phyloP scores from a whole-genome alignment of 2,888 invertebrate genomes.

The Chymomyza caudatula region DNA sequence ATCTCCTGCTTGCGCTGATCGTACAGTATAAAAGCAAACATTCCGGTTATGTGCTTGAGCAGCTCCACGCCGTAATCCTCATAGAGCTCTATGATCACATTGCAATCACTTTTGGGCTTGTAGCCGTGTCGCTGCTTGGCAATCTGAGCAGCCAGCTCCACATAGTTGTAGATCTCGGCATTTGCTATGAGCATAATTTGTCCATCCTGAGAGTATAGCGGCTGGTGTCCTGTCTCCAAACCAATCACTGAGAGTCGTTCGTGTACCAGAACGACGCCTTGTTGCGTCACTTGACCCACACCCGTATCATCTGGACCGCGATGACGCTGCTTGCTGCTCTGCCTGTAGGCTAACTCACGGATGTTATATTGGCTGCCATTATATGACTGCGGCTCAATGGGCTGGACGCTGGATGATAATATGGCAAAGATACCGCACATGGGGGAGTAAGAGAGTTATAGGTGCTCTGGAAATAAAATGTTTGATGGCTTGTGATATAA shows the following conservation, averaged over 20 bases:
- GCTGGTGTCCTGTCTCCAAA: conserved; percentile 73
- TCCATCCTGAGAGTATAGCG: conserved; percentile 66
- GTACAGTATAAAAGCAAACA: conserved; percentile 75
- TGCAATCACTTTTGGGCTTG: conserved; percentile 72
- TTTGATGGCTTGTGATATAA: too few species aligned
- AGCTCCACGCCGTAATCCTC: conserved; percentile 65
- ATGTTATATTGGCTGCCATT: conserved; percentile 50
- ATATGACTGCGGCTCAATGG: conserved; percentile 41
- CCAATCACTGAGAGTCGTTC: conserved; percentile 74
- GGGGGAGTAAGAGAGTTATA: background rate
- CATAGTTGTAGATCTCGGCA: conserved; percentile 75
- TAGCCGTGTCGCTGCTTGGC: conserved; percentile 62
- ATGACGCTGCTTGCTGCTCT: conserved; percentile 74
- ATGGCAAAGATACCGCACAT: conserved; percentile 76
- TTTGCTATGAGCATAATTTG: conserved; percentile 70
- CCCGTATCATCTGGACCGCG: conserved; percentile 76
- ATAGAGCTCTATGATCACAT: conserved; percentile 74
- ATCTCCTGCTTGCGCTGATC: conserved; percentile 59
- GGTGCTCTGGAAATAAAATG: background rate
- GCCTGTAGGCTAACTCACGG: conserved; percentile 72
- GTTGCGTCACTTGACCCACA: conserved; percentile 51
- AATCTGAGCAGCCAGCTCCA: conserved; percentile 61
- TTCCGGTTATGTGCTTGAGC: conserved; percentile 68
- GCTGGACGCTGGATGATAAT: conserved; percentile 60
- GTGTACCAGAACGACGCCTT: conserved; percentile 72